Evolutionary conservation across 2,113 vertebrate species (phyloP), one percentile per base, ranked within the genome.

Genomic region (Percina caprodes): DNA sequence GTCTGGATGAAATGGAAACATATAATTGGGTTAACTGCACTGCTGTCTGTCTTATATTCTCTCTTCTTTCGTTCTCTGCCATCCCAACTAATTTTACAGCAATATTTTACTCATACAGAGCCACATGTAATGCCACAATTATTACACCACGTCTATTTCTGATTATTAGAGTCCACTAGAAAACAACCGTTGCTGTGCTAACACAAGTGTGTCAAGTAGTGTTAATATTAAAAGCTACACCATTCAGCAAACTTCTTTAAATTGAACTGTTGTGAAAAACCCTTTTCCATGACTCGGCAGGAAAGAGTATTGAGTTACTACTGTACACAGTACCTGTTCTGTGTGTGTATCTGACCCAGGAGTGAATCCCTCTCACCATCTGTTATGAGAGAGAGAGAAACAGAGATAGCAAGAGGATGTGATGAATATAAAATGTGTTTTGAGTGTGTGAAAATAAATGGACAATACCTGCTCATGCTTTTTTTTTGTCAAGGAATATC

Each of bases 351-450:
- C 68, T 85, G 80, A 82, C 65, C 69, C 67, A 66, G 24, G 73
- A 82, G 30, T 74, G 69, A 76, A 54, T 74, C 69, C 58, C 61
- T 79, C 76, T 68, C 65, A 69, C 62, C 84, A 82, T 88, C 74
- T 84, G 82, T 74, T 82, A 33, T 39, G 45, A 82, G 48, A 70
- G 67, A 46, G 69, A 26, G 26, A 61, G 19, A 59, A 60, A 42
- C 26, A 80, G 19, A 60, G 23, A 56, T 39, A 49, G 42, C 19
- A 45, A 21, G 54, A 69, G 55, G 21, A 68, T 73, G 56, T 60
- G 66, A 75, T 15, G 59, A 79, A 75, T 59, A 54, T 77, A 5
- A 74, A 69, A 71, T 62, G 21, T 71, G 48, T 60, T 80, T 75
- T 62, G 49, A 68, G 55, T 42, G 52, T 51, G 46, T 69, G 48